Base-by-base conservation (phyloP, 2,113 vertebrate species). In the Vanacampus margaritifer region DNA sequence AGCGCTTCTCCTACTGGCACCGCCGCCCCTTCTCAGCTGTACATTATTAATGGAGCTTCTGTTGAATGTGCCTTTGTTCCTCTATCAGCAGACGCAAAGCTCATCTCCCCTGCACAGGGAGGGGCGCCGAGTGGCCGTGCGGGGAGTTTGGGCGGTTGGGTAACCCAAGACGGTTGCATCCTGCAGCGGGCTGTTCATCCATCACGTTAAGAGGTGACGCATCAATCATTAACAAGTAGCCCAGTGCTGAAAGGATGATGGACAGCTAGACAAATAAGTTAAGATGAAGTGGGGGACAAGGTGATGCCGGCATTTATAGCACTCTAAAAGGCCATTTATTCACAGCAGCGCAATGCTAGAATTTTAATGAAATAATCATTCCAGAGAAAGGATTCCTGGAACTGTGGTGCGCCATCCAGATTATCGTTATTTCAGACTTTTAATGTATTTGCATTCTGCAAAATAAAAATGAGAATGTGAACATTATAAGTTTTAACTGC, bases 211-310 rank as follows among this genome's bases (percentile, higher is more conserved):
- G 81, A 87, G 87, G 87, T 84, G 87, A 72, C 37, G 69, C 85
- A 90, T 90, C 81, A 88, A 89, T 89, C 89, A 90, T 89, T 90
- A 87, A 89, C 88, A 80, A 86, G 87, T 74, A 82, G 81, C 72
- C 75, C 70, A 73, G 64, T 67, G 80, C 66, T 87, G 86, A 89
- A 85, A 81, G 83, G 74, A 82, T 84, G 88, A 88, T 64, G 75
- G 89, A 88, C 87, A 87, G 85, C 76, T 86, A 77, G 80, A 87
- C 85, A 87, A 89, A 88, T 87, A 89, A 86, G 84, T 84, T 75
- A 73, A 86, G 85, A 86, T 80, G 76, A 86, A 81, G 74, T 75
- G 74, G 76, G 77, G 77, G n/a, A n/a, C 86, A 84, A 83, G 85
- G 85, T 86, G 85, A 84, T 61, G 69, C 67, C 48, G 75, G 80